Percentiles rank a stretch among this genome's conserved stretches.
Evolutionary conservation across 2,113 vertebrate species (phyloP).

Genomic region (Galemys pyrenaicus): DNA sequence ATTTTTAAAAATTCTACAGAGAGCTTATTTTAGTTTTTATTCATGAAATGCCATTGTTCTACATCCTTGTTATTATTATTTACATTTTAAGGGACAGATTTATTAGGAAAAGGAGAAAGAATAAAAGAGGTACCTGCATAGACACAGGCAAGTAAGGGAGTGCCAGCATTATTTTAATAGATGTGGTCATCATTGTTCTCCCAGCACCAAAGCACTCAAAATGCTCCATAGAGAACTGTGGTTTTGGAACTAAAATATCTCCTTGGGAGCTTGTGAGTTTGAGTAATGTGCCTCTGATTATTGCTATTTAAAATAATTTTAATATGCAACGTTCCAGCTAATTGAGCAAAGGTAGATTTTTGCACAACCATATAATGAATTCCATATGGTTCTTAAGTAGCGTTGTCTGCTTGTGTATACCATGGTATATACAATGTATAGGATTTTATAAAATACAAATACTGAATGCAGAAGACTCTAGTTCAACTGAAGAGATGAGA

Average conservation of each 20-base stretch:
- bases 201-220: too few relatives aligned
- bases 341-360: constrained; percentile 22
- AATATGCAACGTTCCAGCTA: not conserved
- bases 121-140: too few relatives aligned
- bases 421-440: not conserved
- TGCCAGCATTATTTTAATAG: too few relatives aligned
- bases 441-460: not conserved
- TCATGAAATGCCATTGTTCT: too few relatives aligned
- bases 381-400: not conserved
- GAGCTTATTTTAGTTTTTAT: not conserved
- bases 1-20: not conserved
- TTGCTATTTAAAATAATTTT: not conserved
- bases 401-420: not conserved
- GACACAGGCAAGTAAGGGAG: too few relatives aligned
- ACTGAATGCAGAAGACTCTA: not conserved
- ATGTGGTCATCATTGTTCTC: too few relatives aligned
- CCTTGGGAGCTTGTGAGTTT: not conserved
- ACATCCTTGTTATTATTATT: too few relatives aligned
- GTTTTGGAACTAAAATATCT: not conserved
- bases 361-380: not conserved
- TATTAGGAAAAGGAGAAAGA: too few relatives aligned
- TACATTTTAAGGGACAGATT: too few relatives aligned
- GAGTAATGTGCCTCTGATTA: not conserved
- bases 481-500: not conserved
- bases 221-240: too few relatives aligned